These are phyloP conservation scores for Chrysolina americana DNA, from an alignment of 2,888 invertebrate species.

Conservation along the genomic window DNA sequence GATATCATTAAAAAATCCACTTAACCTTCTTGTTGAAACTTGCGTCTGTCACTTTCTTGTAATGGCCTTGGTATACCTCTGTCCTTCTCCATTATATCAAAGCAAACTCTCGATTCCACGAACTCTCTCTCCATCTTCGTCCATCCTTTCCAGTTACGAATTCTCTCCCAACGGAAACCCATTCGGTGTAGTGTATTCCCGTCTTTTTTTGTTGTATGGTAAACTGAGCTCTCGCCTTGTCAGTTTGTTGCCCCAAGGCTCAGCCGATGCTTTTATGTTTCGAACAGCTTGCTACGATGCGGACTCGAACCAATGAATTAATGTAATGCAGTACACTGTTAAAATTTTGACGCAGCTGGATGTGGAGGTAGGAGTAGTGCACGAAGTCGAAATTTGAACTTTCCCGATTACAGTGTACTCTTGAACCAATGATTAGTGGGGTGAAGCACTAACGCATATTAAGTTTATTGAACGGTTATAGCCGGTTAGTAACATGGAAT, in stretches of 20 bases:
- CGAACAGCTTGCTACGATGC: conserved; percentile 60
- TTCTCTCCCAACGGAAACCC: conserved; percentile 34
- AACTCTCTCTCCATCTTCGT: conserved; percentile 37
- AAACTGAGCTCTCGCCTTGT: conserved; percentile 36
- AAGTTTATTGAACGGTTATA: conserved; percentile 54
- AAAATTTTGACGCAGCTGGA: conserved; percentile 43
- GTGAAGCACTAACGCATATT: conserved; percentile 55
- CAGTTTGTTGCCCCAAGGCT: conserved; percentile 56
- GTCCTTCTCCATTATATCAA: conserved; percentile 37
- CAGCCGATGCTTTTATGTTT: conserved; percentile 59
- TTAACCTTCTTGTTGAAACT: conserved; percentile 21
- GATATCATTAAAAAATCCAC: conserved; percentile 49
- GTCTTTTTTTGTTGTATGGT: conserved; percentile 28
- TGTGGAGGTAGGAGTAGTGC: not conserved
- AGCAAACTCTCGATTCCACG: conserved; percentile 41
- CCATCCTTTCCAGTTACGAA: conserved; percentile 11
- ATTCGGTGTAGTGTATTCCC: conserved; percentile 34
- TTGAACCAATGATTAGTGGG: conserved; percentile 62
- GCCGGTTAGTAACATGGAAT: conserved; percentile 29
- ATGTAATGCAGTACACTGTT: conserved; percentile 59
- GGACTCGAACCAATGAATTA: conserved; percentile 63
- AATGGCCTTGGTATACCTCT: conserved; percentile 23
- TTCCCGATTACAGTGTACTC: conserved; percentile 54
- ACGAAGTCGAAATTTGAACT: conserved; percentile 5
- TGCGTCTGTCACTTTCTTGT: conserved; percentile 25